Percentiles rank a stretch among this genome's conserved stretches.
Conservation (phyloP, 2,113 vertebrate genomes). For the Lepus europaeus region DNA sequence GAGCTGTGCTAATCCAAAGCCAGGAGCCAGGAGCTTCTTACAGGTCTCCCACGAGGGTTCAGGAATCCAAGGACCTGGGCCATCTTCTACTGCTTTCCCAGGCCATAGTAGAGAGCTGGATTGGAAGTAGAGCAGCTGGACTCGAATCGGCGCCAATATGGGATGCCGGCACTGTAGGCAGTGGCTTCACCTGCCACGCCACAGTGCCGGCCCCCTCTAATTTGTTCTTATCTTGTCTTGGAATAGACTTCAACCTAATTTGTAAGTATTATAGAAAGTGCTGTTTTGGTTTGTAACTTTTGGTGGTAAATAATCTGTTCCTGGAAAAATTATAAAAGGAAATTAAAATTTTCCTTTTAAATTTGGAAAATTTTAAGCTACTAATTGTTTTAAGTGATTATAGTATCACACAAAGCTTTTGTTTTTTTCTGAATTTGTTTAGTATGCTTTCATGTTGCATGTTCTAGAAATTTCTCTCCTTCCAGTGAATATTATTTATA, state of each 20-base stretch:
- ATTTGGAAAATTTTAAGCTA: background rate
- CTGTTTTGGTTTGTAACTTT: background rate
- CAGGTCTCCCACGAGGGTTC: too few relatives aligned
- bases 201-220: too few relatives aligned
- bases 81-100: too few relatives aligned
- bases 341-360: background rate
- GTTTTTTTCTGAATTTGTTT: background rate
- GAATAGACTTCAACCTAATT: background rate
- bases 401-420: background rate
- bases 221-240: background rate
- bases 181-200: too few relatives aligned
- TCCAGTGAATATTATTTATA: background rate
- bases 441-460: background rate
- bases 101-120: too few relatives aligned
- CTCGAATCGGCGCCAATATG: too few relatives aligned
- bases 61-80: too few relatives aligned
- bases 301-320: background rate
- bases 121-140: too few relatives aligned
- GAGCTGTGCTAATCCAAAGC: too few relatives aligned
- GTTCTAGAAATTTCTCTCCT: background rate
- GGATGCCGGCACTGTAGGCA: too few relatives aligned
- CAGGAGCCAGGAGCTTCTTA: too few relatives aligned
- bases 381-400: background rate
- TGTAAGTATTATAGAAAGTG: background rate
- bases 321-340: background rate